Evolutionary conservation across 2,797 vertebrate species (phyloP).

Genomic region (Champsocephalus esox): DNA sequence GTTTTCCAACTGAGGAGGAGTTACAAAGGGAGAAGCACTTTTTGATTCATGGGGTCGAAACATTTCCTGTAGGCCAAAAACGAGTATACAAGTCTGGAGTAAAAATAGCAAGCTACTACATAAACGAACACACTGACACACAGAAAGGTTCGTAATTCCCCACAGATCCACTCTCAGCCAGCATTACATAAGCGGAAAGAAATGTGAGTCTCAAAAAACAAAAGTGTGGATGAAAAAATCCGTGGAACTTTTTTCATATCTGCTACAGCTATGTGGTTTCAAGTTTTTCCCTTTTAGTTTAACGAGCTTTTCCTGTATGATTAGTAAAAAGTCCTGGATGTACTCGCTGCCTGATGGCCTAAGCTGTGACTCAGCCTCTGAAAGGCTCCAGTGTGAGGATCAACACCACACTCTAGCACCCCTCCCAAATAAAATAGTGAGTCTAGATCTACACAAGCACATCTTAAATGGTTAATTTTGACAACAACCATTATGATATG

Average conservation of each 20-base stretch:
- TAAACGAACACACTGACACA: conserved; percentile 47
- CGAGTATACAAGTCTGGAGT: conserved; percentile 73
- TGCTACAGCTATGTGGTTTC: conserved; percentile 33
- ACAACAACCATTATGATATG: conserved; percentile 15
- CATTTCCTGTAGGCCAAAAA: conserved; percentile 78
- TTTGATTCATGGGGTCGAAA: conserved; percentile 74
- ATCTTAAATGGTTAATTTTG: conserved; percentile 11
- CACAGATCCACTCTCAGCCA: conserved; percentile 65
- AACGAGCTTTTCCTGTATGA: conserved; percentile 70
- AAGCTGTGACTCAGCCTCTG: conserved; percentile 60
- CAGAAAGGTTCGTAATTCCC: conserved; percentile 69
- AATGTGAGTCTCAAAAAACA: conserved; percentile 73
- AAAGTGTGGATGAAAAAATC: conserved; percentile 57
- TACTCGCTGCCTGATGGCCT: conserved; percentile 44
- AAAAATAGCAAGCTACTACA: conserved; percentile 77
- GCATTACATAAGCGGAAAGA: conserved; percentile 76
- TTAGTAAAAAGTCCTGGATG: conserved; percentile 59
- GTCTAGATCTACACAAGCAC: conserved; percentile 34
- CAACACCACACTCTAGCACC: conserved; percentile 46
- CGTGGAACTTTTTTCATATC: conserved; percentile 62
- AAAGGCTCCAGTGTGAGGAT: conserved; percentile 63
- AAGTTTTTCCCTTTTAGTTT: conserved; percentile 34
- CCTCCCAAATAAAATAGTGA: conserved; percentile 46
- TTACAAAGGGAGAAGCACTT: conserved; percentile 43
- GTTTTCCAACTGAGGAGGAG: conserved; percentile 69